Conservation (phyloP, 2,888 invertebrate genomes). For the Drosophila limbata region DNA sequence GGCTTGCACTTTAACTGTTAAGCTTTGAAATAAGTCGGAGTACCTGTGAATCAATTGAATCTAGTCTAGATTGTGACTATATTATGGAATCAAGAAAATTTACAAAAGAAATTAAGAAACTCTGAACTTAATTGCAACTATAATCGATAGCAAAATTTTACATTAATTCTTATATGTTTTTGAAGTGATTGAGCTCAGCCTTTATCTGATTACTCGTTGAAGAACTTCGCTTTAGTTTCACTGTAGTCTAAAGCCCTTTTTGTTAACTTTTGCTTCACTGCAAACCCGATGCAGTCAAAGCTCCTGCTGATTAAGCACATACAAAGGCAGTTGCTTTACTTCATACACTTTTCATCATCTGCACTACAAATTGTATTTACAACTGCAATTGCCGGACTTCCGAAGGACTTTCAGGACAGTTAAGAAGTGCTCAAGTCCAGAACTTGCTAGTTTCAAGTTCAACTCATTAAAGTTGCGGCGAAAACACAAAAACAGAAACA, state of each 20-base stretch:
- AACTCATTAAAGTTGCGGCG: slow-evolving; percentile 71
- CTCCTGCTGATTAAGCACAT: slow-evolving; percentile 31
- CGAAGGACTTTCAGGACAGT: slow-evolving; percentile 25
- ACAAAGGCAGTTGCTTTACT: slow-evolving; percentile 13
- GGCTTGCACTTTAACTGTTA: too few species aligned
- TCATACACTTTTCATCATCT: slow-evolving; percentile 27
- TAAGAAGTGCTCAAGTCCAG: slow-evolving; percentile 5
- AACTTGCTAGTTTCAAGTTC: slow-evolving; percentile 45
- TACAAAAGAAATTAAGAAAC: too few species aligned
- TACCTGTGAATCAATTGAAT: too few species aligned
- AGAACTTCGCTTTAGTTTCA: neutral
- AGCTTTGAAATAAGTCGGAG: too few species aligned
- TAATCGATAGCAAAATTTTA: too few species aligned
- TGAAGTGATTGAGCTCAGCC: neutral
- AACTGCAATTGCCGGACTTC: slow-evolving; percentile 42
- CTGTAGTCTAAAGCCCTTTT: neutral
- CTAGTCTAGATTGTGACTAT: too few species aligned
- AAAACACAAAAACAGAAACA: slow-evolving; percentile 20
- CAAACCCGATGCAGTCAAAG: slow-evolving; percentile 30
- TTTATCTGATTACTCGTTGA: neutral
- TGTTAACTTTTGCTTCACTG: slow-evolving; percentile 22
- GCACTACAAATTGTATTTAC: slow-evolving; percentile 58
- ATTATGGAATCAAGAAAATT: too few species aligned
- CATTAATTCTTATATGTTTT: too few species aligned
- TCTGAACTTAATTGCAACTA: too few species aligned